Conservation (phyloP, 92 coral and sea anemone species). For the Palythoa grandis region DNA sequence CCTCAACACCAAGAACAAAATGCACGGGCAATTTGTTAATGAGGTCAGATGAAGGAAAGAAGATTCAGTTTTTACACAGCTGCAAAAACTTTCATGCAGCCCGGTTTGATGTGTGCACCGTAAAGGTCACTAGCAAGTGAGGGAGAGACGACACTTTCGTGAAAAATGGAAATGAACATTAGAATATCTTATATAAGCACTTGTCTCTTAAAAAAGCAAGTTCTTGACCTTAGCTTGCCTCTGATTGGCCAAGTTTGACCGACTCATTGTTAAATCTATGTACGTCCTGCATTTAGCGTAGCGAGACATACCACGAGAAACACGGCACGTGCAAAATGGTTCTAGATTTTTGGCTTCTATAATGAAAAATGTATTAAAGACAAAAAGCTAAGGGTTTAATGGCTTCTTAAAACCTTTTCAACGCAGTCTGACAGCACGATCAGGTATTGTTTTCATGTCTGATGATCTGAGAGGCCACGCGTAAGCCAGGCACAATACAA, state of each 20-base stretch:
- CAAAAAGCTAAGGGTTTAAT: slow-evolving; percentile 55
- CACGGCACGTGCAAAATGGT: slow-evolving; percentile 61
- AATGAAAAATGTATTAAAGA: slow-evolving; percentile 49
- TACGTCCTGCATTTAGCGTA: neutral
- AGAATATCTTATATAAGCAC: slow-evolving; percentile 16
- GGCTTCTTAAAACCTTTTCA: slow-evolving; percentile 65
- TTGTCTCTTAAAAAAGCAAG: slow-evolving; percentile 19
- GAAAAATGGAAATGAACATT: slow-evolving; percentile 21
- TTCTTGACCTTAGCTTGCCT: slow-evolving; percentile 25
- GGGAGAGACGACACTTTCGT: neutral
- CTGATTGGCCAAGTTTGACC: slow-evolving; percentile 39
- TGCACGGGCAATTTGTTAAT: neutral
- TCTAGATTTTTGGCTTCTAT: slow-evolving; percentile 19
- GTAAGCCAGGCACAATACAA: slow-evolving; percentile 83
- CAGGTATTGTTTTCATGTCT: slow-evolving; percentile 75
- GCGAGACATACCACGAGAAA: slow-evolving; percentile 25
- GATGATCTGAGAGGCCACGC: slow-evolving; percentile 87
- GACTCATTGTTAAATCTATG: neutral
- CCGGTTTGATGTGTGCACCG: neutral
- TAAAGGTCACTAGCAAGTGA: neutral
- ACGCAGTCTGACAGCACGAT: slow-evolving; percentile 69
- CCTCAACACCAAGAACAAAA: neutral
- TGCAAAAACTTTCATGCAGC: neutral
- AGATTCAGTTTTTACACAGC: neutral
- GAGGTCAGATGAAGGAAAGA: neutral